Percentiles rank a stretch among this genome's conserved stretches.
Evolutionary conservation across 2,797 vertebrate species (phyloP).

Genomic region (Sebastes iracundus): DNA sequence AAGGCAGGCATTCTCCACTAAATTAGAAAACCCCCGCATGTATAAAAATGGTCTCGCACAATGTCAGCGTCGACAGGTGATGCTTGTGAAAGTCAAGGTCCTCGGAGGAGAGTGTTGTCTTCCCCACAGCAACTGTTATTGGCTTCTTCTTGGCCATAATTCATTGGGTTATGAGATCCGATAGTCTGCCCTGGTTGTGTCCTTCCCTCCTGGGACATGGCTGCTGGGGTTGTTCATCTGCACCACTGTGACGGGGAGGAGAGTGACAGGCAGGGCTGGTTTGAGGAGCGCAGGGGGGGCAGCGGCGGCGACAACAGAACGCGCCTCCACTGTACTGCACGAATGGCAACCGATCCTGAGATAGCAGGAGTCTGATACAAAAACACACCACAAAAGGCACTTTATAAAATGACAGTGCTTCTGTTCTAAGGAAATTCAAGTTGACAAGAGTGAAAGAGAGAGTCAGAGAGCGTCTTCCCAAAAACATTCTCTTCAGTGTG

Average conservation of each 20-base stretch:
- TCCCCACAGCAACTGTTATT: conserved; percentile 27
- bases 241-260: conserved; percentile 60
- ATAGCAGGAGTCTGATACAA: conserved; percentile 94
- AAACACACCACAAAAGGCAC: conserved; percentile 99
- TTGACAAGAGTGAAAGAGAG: conserved; percentile 87
- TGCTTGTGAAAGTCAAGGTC: conserved; percentile 60
- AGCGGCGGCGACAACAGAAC: conserved; percentile 47
- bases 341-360: conserved; percentile 94
- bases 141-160: conserved; percentile 50
- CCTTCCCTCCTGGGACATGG: conserved; percentile 56
- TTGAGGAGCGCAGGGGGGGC: conserved; percentile 40
- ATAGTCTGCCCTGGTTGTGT: conserved; percentile 57
- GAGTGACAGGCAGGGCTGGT: conserved; percentile 65
- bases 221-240: conserved; percentile 65
- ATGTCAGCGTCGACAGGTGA: conserved; percentile 55
- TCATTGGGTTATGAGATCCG: conserved; percentile 42
- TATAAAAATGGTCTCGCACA: conserved; percentile 74
- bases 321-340: conserved; percentile 70
- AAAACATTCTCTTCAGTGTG: conserved; percentile 87
- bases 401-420: conserved; percentile 98
- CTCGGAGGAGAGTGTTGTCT: conserved; percentile 41
- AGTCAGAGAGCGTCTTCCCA: conserved; percentile 74
- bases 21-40: conserved; percentile 74
- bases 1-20: conserved; percentile 81
- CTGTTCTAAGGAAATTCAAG: conserved; percentile 97